Conservation (phyloP, 2,888 invertebrate species). For the Marronus borbonicus region DNA sequence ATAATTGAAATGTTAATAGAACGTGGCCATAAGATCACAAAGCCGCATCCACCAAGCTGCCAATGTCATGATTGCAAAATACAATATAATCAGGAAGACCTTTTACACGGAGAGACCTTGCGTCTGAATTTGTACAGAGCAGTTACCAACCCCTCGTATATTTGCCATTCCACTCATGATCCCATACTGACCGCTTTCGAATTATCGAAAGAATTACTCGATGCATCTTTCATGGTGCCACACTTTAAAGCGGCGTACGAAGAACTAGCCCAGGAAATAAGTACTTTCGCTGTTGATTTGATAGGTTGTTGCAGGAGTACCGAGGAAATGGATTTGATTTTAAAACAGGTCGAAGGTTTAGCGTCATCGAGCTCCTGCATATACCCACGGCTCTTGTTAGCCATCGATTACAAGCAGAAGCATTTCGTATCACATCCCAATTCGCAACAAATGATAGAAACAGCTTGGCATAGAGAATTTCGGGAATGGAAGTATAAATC, state of each 20-base stretch:
- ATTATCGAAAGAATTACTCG: slow-evolving; percentile 74
- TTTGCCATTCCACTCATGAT: slow-evolving; percentile 78
- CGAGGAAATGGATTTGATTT: slow-evolving; percentile 78
- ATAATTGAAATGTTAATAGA: slow-evolving; percentile 77
- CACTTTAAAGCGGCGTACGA: slow-evolving; percentile 78
- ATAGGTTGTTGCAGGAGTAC: slow-evolving; percentile 78
- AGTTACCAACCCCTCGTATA: slow-evolving; percentile 78
- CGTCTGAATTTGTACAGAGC: slow-evolving; percentile 78
- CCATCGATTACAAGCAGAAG: slow-evolving; percentile 80
- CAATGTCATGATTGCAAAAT: slow-evolving; percentile 70
- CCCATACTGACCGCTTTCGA: slow-evolving; percentile 80
- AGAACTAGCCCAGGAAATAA: slow-evolving; percentile 73
- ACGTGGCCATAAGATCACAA: slow-evolving; percentile 76
- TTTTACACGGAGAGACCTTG: slow-evolving; percentile 73
- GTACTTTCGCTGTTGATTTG: slow-evolving; percentile 74
- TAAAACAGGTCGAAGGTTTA: slow-evolving; percentile 73
- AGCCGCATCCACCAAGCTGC: slow-evolving; percentile 77
- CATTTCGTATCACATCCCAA: slow-evolving; percentile 84
- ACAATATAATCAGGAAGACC: slow-evolving; percentile 71
- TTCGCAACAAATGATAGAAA: slow-evolving; percentile 78
- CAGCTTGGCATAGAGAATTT: slow-evolving; percentile 76
- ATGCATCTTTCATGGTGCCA: slow-evolving; percentile 74
- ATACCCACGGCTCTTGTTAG: slow-evolving; percentile 78
- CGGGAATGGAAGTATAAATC: slow-evolving; percentile 63
- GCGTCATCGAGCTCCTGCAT: slow-evolving; percentile 70